Evolutionary conservation across 2,113 vertebrate species (phyloP).

Genomic region (Sphaerodactylus townsendi): DNA sequence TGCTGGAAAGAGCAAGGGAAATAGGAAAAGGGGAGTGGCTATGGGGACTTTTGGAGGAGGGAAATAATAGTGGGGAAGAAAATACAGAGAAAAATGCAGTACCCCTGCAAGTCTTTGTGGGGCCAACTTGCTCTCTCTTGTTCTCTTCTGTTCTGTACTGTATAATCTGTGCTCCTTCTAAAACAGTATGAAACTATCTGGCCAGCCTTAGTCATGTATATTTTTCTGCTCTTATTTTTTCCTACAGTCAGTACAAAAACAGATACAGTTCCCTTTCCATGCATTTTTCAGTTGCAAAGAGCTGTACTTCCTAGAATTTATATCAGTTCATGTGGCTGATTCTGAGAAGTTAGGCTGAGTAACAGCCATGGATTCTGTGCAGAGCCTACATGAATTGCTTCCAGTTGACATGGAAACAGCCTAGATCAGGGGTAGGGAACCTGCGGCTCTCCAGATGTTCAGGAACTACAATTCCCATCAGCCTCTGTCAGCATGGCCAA

Average conservation of each 20-base stretch:
- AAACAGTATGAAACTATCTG: neutral
- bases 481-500: too few species aligned
- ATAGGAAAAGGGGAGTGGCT: too few species aligned
- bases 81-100: too few species aligned
- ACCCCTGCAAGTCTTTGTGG: too few species aligned
- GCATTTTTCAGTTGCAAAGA: constrained; percentile 11
- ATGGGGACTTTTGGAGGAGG: too few species aligned
- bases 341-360: neutral
- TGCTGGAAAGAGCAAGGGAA: too few species aligned
- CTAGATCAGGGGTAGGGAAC: too few species aligned
- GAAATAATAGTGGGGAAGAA: too few species aligned
- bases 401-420: constrained; percentile 3
- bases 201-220: neutral
- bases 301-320: neutral
- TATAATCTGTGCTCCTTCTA: neutral
- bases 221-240: neutral
- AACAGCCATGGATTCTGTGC: neutral
- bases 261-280: neutral
- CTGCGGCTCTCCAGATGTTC: too few species aligned
- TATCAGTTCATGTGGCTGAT: neutral
- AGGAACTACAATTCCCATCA: too few species aligned
- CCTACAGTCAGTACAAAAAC: neutral
- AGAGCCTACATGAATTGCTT: neutral
- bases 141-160: neutral
- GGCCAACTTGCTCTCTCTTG: neutral